phyloP scores from a whole-genome alignment of 2,888 invertebrate species.

The Lasioglossum marginatum region DNA sequence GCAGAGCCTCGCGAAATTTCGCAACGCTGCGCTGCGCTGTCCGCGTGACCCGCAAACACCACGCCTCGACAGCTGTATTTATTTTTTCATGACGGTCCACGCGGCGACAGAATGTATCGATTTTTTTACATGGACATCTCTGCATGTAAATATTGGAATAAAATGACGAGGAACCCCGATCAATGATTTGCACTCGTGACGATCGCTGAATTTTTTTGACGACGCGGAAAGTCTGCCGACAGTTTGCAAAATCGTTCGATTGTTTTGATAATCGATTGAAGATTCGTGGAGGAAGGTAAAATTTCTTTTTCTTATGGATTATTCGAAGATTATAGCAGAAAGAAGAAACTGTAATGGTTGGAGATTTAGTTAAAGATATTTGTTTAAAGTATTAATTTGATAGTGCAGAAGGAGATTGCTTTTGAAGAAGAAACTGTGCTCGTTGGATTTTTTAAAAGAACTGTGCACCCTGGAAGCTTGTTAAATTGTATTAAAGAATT shows the following conservation, averaged over 20 bases:
- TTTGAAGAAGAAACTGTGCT: too few relatives aligned
- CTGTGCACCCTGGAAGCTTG: background rate
- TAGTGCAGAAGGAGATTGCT: too few relatives aligned
- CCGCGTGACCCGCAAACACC: background rate
- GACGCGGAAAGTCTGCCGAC: background rate
- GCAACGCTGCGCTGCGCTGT: too few relatives aligned
- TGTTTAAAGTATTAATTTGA: too few relatives aligned
- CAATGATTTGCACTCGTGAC: background rate
- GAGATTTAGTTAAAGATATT: too few relatives aligned
- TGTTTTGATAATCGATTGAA: too few relatives aligned
- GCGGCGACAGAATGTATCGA: conserved; percentile 5
- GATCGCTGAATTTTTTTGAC: background rate
- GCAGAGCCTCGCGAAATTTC: too few relatives aligned
- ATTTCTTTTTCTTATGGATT: background rate
- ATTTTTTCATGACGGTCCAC: conserved; percentile 1
- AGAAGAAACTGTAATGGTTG: too few relatives aligned
- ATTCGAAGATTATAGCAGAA: background rate
- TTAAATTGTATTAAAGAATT: background rate
- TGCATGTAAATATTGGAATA: conserved; percentile 42
- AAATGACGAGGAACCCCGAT: conserved; percentile 10
- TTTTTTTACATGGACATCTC: conserved; percentile 27
- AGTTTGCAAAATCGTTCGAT: background rate
- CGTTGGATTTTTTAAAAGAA: too few relatives aligned
- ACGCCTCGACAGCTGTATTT: conserved; percentile 22
- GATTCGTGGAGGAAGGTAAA: background rate